These are phyloP conservation scores for Pedicia rivosa DNA, from an alignment of 2,888 invertebrate genomes.

Conservation along the genomic window DNA sequence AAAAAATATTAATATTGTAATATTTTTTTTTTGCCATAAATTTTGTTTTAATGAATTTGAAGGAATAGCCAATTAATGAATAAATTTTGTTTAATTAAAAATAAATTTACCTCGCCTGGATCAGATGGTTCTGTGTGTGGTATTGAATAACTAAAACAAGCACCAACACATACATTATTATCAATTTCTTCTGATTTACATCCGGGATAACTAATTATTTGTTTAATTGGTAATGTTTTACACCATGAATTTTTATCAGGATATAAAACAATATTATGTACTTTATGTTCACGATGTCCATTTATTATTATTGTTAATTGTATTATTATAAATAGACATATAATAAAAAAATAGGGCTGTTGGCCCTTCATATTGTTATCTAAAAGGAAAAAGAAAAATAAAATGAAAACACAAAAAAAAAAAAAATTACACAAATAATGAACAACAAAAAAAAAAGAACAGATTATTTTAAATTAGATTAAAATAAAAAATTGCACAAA, in stretches of 20 bases:
- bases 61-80: background rate
- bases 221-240: constrained; percentile 48
- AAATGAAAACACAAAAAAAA: too few species aligned
- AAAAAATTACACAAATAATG: too few species aligned
- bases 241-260: constrained; percentile 57
- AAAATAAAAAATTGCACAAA: too few species aligned
- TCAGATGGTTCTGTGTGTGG: constrained; percentile 49
- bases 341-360: too few species aligned
- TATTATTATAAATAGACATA: too few species aligned
- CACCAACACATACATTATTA: constrained; percentile 54
- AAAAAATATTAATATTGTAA: background rate
- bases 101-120: constrained; percentile 39
- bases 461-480: too few species aligned
- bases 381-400: too few species aligned
- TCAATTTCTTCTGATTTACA: constrained; percentile 46
- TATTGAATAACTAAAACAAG: constrained; percentile 54
- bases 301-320: background rate
- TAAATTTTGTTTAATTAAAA: background rate
- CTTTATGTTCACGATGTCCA: constrained; percentile 17
- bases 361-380: too few species aligned
- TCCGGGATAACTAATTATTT: constrained; percentile 47
- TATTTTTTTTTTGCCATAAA: too few species aligned
- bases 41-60: background rate
- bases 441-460: too few species aligned
- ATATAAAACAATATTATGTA: constrained; percentile 51